Evolutionary conservation across 53 echinoderm and acorn worm genomes (phyloP), one percentile per base, ranked within the genome.

Genomic region (Temnopleurus reevesii): DNA sequence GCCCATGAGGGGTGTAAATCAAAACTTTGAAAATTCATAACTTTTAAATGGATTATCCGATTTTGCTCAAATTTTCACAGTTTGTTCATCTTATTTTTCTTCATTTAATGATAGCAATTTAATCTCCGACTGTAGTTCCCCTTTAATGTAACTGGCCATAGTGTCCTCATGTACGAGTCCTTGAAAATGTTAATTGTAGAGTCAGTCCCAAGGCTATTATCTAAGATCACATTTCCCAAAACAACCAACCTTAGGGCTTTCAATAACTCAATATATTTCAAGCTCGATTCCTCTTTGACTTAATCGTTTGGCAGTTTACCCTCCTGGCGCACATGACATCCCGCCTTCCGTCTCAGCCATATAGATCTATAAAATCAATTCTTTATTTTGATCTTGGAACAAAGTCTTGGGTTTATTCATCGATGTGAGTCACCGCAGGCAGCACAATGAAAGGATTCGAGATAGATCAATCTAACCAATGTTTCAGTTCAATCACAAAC

Each of bases 351-450:
- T 71, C 71, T 43, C 71, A 41, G n/a, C 19, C 71, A 71, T 24
- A 41, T 41, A 71, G 23, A 71, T 71, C 71, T n/a, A 71, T 71
- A 71, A 38, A 71, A 71, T 71, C 71, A 36, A 71, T 71, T 17
- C 71, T 71, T 71, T 71, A 71, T 71, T 71, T 71, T 41, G 36
- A 71, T 71, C 71, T 71, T 71, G 38, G 71, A 71, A 71, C 71
- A 71, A 71, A 71, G 71, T 71, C 71, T 71, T 23, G 18, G 71
- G 43, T 6, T 71, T 15, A 71, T 71, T 71, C 41, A 41, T 71
- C 41, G 71, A 71, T 41, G 19, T 71, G 71, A 71, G 43, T 71
- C 71, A 41, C 33, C 41, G 71, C 15, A 71, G 71, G 71, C 36
- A 12, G 23, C 41, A 38, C 71, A 71, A 71, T 71, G 41, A 71